Evolutionary conservation across 2,113 vertebrate species (phyloP).

Genomic region (Lota lota): DNA sequence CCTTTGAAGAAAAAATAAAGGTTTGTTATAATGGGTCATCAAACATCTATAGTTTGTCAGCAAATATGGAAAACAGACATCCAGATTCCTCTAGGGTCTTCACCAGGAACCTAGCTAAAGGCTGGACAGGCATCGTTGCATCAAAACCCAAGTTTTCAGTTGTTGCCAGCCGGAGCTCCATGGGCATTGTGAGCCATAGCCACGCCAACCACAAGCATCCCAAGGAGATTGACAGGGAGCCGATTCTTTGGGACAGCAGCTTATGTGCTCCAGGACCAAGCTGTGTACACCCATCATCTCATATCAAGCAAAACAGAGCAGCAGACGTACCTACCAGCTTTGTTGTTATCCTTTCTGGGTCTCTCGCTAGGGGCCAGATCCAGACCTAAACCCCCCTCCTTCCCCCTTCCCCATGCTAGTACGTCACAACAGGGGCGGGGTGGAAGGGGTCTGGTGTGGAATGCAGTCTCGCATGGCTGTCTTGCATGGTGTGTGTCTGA

Average conservation of each 20-base stretch:
- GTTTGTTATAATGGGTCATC: too few relatives aligned
- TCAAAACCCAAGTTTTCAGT: too few relatives aligned
- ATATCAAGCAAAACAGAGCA: conserved; percentile 3
- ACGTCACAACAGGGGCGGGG: conserved; percentile 15
- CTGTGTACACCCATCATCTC: not conserved
- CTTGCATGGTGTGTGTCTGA: conserved; percentile 19
- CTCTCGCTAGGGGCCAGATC: conserved; percentile 4
- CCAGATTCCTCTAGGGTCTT: too few relatives aligned
- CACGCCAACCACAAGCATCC: not conserved
- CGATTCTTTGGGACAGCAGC: not conserved
- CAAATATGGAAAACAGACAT: too few relatives aligned
- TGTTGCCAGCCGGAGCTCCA: not conserved
- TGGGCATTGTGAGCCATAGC: not conserved
- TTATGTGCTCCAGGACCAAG: not conserved
- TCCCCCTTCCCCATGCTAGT: conserved; percentile 1
- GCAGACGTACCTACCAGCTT: not conserved
- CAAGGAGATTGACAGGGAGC: conserved; percentile 1
- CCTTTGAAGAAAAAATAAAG: too few relatives aligned
- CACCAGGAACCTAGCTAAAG: too few relatives aligned
- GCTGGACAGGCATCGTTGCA: too few relatives aligned
- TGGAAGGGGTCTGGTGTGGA: conserved; percentile 13
- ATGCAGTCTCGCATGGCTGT: conserved; percentile 24
- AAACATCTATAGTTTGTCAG: too few relatives aligned
- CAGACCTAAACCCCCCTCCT: not conserved
- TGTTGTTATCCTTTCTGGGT: not conserved